Evolutionary conservation across 1,140 invertebrate species (phyloP).

Genomic region (Coenobita brevimanus): DNA sequence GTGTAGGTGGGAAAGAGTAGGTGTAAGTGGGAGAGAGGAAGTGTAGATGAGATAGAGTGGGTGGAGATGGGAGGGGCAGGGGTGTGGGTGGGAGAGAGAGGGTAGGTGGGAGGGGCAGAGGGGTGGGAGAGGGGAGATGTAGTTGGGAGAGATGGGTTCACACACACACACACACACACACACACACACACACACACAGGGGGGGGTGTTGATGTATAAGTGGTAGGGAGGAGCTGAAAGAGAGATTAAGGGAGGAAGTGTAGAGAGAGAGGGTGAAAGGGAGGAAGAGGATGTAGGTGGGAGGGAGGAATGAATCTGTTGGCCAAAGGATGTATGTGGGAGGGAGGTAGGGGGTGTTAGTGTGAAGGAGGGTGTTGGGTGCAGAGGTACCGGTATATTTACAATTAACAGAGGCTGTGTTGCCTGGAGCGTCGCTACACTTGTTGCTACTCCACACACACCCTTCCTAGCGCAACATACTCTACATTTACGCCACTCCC

Average conservation of each 20-base stretch:
- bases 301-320: not conserved
- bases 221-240: not conserved
- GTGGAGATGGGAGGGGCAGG: not conserved
- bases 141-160: not conserved
- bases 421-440: not conserved
- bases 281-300: not conserved
- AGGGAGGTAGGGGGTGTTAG: conserved; percentile 25
- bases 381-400: too few relatives aligned
- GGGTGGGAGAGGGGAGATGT: not conserved
- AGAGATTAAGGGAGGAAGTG: not conserved
- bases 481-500: too few relatives aligned
- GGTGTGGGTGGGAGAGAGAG: not conserved
- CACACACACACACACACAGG: not conserved
- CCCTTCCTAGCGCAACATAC: too few relatives aligned
- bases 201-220: not conserved
- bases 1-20: not conserved
- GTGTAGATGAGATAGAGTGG: not conserved
- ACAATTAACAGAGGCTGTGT: too few relatives aligned
- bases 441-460: not conserved
- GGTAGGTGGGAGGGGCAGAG: not conserved
- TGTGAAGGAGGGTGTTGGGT: not conserved
- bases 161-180: not conserved
- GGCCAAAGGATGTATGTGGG: conserved; percentile 10
- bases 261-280: not conserved
- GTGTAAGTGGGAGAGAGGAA: not conserved